These are phyloP conservation scores for Orius laevigatus DNA, from an alignment of 1,140 invertebrate species.

Conservation along the genomic window DNA sequence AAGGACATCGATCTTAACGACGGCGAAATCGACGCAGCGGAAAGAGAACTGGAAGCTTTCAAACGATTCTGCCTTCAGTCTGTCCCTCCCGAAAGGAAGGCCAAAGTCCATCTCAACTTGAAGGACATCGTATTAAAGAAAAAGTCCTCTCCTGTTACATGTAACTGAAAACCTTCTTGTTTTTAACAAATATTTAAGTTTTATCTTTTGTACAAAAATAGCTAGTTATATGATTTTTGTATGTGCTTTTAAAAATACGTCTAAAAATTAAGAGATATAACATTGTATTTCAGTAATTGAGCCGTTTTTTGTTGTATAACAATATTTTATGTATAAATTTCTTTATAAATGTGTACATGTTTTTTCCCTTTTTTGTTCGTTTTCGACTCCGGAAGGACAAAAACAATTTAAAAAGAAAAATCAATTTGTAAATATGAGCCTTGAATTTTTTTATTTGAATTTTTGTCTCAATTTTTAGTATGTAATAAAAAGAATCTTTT, in stretches of 20 bases:
- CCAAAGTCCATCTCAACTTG: conserved; percentile 52
- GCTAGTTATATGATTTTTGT: neutral
- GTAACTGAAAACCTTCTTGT: neutral
- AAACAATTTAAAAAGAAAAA: no score
- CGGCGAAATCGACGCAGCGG: conserved; percentile 55
- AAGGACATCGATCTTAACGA: conserved; percentile 58
- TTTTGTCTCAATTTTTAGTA: no score
- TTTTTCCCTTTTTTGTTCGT: no score
- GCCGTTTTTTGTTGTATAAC: conserved; percentile 1
- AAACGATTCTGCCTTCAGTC: conserved; percentile 62
- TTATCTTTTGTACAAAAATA: neutral
- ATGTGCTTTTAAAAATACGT: neutral
- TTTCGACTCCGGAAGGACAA: no score
- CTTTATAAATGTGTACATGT: no score
- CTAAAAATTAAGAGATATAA: neutral
- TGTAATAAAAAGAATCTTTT: no score
- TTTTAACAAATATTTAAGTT: neutral
- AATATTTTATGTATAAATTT: neutral
- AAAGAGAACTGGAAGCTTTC: conserved; percentile 59
- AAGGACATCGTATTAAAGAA: conserved; percentile 55
- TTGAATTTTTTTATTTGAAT: no score
- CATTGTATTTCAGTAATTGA: neutral
- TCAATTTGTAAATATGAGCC: no score
- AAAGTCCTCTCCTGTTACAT: conserved; percentile 25
- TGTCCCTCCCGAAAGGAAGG: conserved; percentile 45